phyloP scores from a whole-genome alignment of 2,113 vertebrate species.

The Mirounga angustirostris region DNA sequence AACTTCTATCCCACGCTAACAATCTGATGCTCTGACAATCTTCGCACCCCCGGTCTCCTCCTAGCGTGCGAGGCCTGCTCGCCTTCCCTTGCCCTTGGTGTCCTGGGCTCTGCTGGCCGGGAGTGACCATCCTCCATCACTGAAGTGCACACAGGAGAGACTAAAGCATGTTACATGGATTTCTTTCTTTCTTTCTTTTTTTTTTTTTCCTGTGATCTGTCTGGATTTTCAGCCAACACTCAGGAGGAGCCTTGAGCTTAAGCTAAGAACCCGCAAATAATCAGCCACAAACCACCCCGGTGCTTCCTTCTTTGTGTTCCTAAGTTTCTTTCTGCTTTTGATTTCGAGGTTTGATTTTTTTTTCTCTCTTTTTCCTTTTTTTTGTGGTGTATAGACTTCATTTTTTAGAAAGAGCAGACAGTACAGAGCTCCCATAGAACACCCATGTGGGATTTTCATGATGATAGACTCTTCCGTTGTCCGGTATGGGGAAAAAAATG shows the following conservation, averaged over 20 bases:
- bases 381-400: no score
- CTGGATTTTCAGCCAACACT: no score
- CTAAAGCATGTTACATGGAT: accelerated
- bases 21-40: accelerated
- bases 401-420: not conserved
- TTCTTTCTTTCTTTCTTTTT: no score
- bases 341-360: not conserved
- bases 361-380: not conserved
- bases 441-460: not conserved
- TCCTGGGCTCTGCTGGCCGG: not conserved
- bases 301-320: not conserved
- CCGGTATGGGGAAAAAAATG: not conserved
- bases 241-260: not conserved
- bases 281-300: accelerated
- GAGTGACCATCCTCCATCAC: no score
- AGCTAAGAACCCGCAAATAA: not conserved
- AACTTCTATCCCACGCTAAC: accelerated
- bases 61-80: accelerated
- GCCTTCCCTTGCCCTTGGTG: accelerated
- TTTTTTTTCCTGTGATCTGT: no score
- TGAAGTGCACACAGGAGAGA: not conserved
- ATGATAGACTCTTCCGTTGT: not conserved
- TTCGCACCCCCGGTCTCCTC: accelerated
- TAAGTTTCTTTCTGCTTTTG: not conserved
- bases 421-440: accelerated